These are phyloP conservation scores for Exocentrus adspersus DNA, from an alignment of 2,888 invertebrate species.

Conservation along the genomic window DNA sequence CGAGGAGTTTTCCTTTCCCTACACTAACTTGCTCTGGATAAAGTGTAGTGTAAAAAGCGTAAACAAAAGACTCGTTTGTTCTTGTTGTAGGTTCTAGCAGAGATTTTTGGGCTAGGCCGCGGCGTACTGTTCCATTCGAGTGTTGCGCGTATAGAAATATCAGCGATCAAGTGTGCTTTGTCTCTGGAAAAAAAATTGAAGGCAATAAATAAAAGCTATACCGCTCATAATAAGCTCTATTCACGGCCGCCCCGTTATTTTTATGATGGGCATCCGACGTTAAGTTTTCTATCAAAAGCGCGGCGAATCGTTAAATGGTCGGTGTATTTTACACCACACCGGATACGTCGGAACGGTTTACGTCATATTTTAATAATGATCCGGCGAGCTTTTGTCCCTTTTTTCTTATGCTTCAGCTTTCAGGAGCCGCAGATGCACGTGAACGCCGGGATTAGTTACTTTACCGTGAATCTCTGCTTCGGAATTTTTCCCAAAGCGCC, in stretches of 20 bases:
- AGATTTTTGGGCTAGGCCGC: too few species aligned
- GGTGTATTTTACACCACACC: constrained; percentile 49
- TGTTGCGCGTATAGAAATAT: neutral
- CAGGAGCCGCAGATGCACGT: neutral
- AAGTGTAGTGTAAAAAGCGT: too few species aligned
- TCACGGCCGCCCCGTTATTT: constrained; percentile 23
- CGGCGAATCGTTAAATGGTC: constrained; percentile 32
- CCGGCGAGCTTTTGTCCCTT: constrained; percentile 33
- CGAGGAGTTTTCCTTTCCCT: too few species aligned
- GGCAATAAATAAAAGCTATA: constrained; percentile 21
- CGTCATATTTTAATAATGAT: constrained; percentile 49
- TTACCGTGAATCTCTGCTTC: too few species aligned
- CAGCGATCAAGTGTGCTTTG: constrained; percentile 4
- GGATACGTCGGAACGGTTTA: constrained; percentile 52
- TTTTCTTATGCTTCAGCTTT: too few species aligned
- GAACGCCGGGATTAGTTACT: neutral
- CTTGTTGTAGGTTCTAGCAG: too few species aligned
- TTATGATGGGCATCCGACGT: constrained; percentile 52
- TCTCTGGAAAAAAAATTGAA: constrained; percentile 11
- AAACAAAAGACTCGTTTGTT: too few species aligned
- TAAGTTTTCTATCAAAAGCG: constrained; percentile 46
- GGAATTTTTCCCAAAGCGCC: too few species aligned
- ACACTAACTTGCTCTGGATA: too few species aligned
- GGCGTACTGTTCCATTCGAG: too few species aligned
- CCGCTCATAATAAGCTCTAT: constrained; percentile 21